Evolutionary conservation across 2,888 invertebrate species (phyloP).

Genomic region (Pocota personata): DNA sequence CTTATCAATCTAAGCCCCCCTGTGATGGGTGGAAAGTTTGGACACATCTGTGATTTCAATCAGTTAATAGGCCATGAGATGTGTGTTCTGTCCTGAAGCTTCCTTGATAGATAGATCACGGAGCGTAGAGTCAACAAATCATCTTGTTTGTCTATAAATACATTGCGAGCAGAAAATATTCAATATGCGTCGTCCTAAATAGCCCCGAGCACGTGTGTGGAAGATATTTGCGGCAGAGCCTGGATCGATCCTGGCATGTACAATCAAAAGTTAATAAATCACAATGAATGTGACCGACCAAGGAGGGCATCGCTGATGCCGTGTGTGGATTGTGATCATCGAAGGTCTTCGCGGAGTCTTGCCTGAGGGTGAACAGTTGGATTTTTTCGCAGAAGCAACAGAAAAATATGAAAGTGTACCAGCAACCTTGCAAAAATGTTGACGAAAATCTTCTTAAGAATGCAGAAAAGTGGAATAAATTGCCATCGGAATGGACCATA

Average conservation of each 20-base stretch:
- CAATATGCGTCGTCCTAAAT: slow-evolving; percentile 32
- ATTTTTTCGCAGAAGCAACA: background rate
- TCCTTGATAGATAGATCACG: slow-evolving; percentile 61
- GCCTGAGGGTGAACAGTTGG: background rate
- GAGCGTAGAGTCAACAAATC: slow-evolving; percentile 36
- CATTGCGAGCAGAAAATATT: slow-evolving; percentile 2
- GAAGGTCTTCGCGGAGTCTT: background rate
- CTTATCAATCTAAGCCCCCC: slow-evolving; percentile 6
- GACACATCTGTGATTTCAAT: slow-evolving; percentile 57
- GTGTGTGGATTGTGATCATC: slow-evolving; percentile 15
- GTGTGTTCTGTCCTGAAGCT: slow-evolving; percentile 41
- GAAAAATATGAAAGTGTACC: background rate
- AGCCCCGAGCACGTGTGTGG: background rate
- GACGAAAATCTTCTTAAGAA: background rate
- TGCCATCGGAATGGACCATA: too few species aligned
- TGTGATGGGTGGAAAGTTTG: slow-evolving; percentile 57
- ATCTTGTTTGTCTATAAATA: slow-evolving; percentile 60
- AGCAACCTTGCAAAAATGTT: background rate
- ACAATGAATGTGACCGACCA: slow-evolving; percentile 39
- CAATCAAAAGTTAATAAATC: slow-evolving; percentile 69
- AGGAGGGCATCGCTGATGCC: background rate
- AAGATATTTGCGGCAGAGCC: background rate
- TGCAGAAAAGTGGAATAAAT: too few species aligned
- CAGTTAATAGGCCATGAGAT: slow-evolving; percentile 46
- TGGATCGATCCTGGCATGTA: slow-evolving; percentile 33